Base-by-base conservation (phyloP, 2,113 vertebrate genomes). In the Etheostoma cragini region DNA sequence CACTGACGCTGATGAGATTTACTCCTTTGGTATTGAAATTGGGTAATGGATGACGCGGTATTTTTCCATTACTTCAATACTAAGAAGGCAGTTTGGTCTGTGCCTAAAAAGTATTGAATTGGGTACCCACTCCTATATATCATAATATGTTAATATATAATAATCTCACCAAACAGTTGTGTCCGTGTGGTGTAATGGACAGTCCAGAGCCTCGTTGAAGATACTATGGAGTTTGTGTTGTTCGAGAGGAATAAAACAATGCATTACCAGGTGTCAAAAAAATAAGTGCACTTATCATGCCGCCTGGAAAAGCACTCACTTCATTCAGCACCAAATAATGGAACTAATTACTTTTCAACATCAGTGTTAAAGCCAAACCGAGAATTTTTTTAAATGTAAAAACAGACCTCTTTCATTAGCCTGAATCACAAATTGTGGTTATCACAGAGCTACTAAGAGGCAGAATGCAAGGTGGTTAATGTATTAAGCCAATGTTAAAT, bases 401-500 rank as follows among this genome's bases (percentile, higher is more conserved):
- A 75, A 74, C 3, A 60, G 49, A 71, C 22, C 17, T 57, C 71
- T 64, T 80, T 75, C 58, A 82, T 77, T 57, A 79, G 62, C 19
- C 71, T 38, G 53, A 81, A 72, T 75, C 10, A 69, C 66, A 58
- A 63, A 67, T 83, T 50, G 35, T 66, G 61, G 21, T 65, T 30
- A 76, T 84, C 38, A 78, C 22, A 81, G 35, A 49, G 63, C 8
- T 5, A 13, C 52, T 33, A 57, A 76, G 24, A 67, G 63, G 22
- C 21, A 19, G 21, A 11, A 63, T 0, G 5, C 4, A 12, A 62
- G 17, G 33, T 15, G n/a, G 54, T 47, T 21, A 8, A 35, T 72
- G 69, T 53, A 71, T 86, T 21, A 21, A 11, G 46, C 38, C 16
- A 1, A 58, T 46, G 78, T 38, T 69, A 54, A 89, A 89, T 83